Evolutionary conservation across 2,888 invertebrate species (phyloP).

Genomic region (Scaptomyza caliginosa): DNA sequence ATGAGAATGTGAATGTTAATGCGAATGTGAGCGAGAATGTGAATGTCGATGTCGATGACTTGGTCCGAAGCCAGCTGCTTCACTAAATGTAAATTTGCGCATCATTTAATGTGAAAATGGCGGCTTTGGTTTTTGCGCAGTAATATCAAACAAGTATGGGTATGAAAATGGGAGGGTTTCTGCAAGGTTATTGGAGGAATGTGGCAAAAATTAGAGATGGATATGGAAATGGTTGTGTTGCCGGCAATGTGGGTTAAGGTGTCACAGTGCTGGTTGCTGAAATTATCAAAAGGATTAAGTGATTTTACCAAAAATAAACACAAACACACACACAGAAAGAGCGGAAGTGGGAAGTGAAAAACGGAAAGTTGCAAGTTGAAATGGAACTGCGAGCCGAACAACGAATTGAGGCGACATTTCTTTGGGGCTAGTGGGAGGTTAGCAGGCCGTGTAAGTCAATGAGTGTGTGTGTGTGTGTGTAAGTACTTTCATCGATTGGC

Average conservation of each 20-base stretch:
- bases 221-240: background rate
- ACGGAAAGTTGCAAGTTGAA: constrained; percentile 7
- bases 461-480: background rate
- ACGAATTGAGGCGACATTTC: constrained; percentile 23
- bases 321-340: constrained; percentile 10
- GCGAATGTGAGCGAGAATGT: constrained; percentile 2
- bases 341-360: background rate
- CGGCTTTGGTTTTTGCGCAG: constrained; percentile 29
- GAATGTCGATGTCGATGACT: constrained; percentile 36
- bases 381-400: constrained; percentile 4
- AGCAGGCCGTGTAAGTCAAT: background rate
- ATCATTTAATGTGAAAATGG: constrained; percentile 65
- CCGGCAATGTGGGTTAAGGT: constrained; percentile 59
- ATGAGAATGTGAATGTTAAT: background rate
- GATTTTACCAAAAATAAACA: constrained; percentile 69
- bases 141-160: background rate
- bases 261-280: constrained; percentile 48
- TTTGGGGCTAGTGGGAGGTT: background rate
- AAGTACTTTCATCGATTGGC: constrained; percentile 43
- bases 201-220: background rate
- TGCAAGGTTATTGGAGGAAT: too few relatives aligned
- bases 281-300: constrained; percentile 75
- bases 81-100: constrained; percentile 72
- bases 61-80: constrained; percentile 18
- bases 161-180: background rate